Conservation (phyloP, 2,113 vertebrate species). For the Aleadryas rufinucha region DNA sequence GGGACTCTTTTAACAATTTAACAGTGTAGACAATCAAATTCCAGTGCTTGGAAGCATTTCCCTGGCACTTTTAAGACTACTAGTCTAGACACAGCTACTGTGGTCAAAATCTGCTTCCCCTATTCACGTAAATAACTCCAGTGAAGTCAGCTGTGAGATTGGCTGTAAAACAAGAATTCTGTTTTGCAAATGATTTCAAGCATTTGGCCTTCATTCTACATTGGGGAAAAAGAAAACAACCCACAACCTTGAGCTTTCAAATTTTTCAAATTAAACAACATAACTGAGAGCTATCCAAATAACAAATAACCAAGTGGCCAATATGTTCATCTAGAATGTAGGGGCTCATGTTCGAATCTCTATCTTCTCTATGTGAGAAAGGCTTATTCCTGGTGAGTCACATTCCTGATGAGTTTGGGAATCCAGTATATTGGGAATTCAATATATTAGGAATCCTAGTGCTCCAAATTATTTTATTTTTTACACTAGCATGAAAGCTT, state of each 20-base stretch:
- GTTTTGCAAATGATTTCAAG: slow-evolving; percentile 29
- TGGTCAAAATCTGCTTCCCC: slow-evolving; percentile 24
- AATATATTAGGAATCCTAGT: neutral
- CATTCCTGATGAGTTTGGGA: neutral
- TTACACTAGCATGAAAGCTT: neutral
- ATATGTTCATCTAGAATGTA: neutral
- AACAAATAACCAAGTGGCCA: neutral
- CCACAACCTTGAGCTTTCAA: neutral
- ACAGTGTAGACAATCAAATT: slow-evolving; percentile 6
- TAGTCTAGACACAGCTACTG: slow-evolving; percentile 3
- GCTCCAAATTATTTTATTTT: neutral
- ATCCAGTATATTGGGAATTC: neutral
- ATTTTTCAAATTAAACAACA: neutral
- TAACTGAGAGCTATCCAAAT: neutral
- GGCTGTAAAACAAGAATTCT: slow-evolving; percentile 30
- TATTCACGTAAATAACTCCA: neutral
- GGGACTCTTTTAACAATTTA: neutral
- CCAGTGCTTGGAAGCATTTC: neutral
- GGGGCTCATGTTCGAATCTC: neutral
- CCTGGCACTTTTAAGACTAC: neutral
- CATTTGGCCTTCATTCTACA: slow-evolving; percentile 6
- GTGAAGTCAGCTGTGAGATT: slow-evolving; percentile 48
- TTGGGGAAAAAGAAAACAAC: slow-evolving; percentile 4
- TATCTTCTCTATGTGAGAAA: neutral
- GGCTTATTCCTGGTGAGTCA: neutral